Evolutionary conservation across 2,113 vertebrate genomes (phyloP).

Genomic region (Trachemys scripta): DNA sequence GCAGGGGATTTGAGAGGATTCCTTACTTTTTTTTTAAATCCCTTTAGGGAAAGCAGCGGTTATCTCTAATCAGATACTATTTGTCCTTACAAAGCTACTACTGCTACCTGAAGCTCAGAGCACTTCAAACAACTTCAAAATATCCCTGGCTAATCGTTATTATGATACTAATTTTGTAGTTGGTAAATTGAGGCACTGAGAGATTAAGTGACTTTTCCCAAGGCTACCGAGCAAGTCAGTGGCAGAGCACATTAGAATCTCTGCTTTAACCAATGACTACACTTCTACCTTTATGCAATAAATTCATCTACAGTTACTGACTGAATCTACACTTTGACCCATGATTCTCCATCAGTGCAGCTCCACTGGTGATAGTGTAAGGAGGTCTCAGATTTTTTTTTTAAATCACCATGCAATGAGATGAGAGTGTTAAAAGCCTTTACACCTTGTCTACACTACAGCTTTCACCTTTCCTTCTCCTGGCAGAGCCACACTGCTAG

Average conservation of each 20-base stretch:
- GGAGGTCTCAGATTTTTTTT: neutral
- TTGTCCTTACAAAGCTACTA: neutral
- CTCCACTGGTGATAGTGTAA: neutral
- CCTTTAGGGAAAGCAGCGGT: slow-evolving; percentile 13
- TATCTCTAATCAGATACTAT: neutral
- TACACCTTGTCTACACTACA: neutral
- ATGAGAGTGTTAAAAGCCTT: neutral
- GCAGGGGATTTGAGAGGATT: slow-evolving; percentile 15
- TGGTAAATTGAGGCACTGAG: neutral
- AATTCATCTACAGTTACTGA: neutral
- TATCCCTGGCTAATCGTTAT: neutral
- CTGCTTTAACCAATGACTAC: too few species aligned
- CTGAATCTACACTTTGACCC: neutral
- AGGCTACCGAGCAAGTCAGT: neutral
- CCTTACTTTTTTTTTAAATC: neutral
- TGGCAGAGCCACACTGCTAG: neutral
- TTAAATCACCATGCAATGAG: neutral
- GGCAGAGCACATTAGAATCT: neutral
- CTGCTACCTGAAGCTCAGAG: neutral
- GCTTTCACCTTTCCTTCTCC: neutral
- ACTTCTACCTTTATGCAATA: neutral
- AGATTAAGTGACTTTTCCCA: neutral
- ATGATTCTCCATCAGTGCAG: neutral
- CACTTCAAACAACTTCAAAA: neutral
- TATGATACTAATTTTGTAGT: neutral